Evolutionary conservation across 2,113 vertebrate species (phyloP), one percentile per base, ranked within the genome.

Genomic region (Gallinago undulata): DNA sequence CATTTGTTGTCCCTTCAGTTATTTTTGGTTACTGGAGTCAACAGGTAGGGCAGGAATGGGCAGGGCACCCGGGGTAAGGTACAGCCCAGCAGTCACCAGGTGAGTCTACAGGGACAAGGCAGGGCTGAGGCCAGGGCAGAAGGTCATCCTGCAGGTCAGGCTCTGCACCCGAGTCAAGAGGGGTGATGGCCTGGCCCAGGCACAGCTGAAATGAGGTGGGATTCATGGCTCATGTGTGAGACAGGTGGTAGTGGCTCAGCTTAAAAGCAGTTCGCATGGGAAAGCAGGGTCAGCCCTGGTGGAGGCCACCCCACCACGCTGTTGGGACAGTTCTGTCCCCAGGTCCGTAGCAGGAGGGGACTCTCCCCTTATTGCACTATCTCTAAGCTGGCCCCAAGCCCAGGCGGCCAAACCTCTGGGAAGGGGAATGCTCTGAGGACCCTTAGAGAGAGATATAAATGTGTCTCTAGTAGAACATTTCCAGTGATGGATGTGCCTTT

Each of bases 201-300:
- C 43, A 45, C 0, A 6, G 43, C 27, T 39, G 18, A 13, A 9
- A 2, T 19, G 55, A 13, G 6, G 67, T 3, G 2, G 37, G 43
- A 17, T 28, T n/a, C 39, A 11, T 6, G 19, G 37, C 19, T 80
- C 27, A 0, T 30, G n/a, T 24, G 16, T 41, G 63, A 63, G 14
- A 23, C 23, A 23, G 84, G 45, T 6, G 8, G 14, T 8, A 31
- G 69, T 45, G 62, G 37, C 62, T 78, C 69, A 70, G 41, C 37
- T 70, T 75, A 35, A 63, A 55, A 69, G 35, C 51, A 41, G 7
- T 21, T 87, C 45, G 43, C 0, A 2, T 81, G 74, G 53, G 78
- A 59, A 63, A 82, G 60, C 3, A 13, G 41, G 45, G 41, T 53
- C 56, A 41, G 31, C 9, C 9, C 12, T n/a, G 45, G 30, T 3